Evolutionary conservation across 2,113 vertebrate species (phyloP), one percentile per base, ranked within the genome.

Genomic region (Heloderma charlesbogerti): DNA sequence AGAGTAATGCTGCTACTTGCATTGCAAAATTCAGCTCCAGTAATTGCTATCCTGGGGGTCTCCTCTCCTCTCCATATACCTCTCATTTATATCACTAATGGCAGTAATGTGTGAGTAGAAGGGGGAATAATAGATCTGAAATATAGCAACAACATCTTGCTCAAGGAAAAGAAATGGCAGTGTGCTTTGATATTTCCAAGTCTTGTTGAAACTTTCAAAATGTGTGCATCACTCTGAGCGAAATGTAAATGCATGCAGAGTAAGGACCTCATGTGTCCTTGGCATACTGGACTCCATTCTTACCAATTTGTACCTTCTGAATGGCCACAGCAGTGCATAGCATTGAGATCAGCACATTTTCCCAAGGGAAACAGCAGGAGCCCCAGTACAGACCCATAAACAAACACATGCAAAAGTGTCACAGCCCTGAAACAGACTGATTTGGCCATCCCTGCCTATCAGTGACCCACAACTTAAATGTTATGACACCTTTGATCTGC

Each of bases 21-120:
- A 94, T 95, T 92, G 96, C 94, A 97, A 94, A 94, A 93, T 95
- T 95, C 96, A 92, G 93, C 92, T 86, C 92, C 66, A 34, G 87
- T 96, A 96, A 97, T 96, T 97, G 95, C 94, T 97, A 87, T 95
- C 96, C 95, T 92, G 90, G 91, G 90, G 94, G 90, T 92, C 91
- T 34, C 51, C 92, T 78, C 89, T 48, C 66, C 81, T 89, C 88
- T 79, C 85, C 84, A 25, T 67, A 90, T 87, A 89, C 93, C 90
- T 81, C 81, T 89, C 95, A 94, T 96, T 95, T 94, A 84, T 90
- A 93, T 88, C 88, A 45, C 85, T 89, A 84, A 91, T 89, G 92
- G 86, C 0, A 88, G 90, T 91, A 78, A 22, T 9, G 92, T 89
- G 79, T 92, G 93, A 92, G 91, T 88, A 88, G 89, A 90, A 93